Base-by-base conservation (phyloP, 2,797 vertebrate genomes). In the Periophthalmus magnuspinnatus region DNA sequence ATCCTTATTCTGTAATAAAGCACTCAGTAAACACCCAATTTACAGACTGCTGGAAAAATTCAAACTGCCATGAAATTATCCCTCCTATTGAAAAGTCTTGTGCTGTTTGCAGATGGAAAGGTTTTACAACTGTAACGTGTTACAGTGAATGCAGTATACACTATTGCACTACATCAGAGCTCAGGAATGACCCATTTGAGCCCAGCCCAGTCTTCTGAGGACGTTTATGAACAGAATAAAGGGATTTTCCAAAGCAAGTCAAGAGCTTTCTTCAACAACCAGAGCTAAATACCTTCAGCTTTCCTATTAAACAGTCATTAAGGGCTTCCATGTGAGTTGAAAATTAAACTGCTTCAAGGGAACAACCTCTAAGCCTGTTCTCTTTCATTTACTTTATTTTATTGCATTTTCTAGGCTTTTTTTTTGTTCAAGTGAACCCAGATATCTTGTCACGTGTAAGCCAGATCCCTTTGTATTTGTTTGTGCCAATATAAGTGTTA, bases 191-290 rank as follows among this genome's bases (percentile, higher is more conserved):
- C 45, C 11, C 24, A 68, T 32, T 48, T 56, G 22, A 58, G 65
- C 52, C 55, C 58, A 38, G 28, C 11, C 66, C 21, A 72, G 65
- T 56, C 50, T 59, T 69, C 36, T 64, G 62, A 64, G 62, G 41
- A 64, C 7, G 16, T 64, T 38, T 62, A 48, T 28, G 62, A 58
- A 58, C 63, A 48, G 62, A 60, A 36, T 41, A 41, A 58, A 48
- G 52, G 52, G 54, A 57, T 68, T 68, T 68, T 56, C 66, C 36
- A 56, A 38, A 24, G 33, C 55, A 47, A 56, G 33, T 58, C 36
- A 56, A 64, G 22, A 38, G 38, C 36, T 41, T 41, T 62, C 45
- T 65, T 34, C 24, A 54, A 48, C 45, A 64, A 50, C 16, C 45
- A 52, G 63, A 48, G 24, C 45, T 65, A 50, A 62, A 33, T 13